Evolutionary conservation across 2,797 vertebrate genomes (phyloP), one percentile per base, ranked within the genome.

Genomic region (Valencia hispanica): DNA sequence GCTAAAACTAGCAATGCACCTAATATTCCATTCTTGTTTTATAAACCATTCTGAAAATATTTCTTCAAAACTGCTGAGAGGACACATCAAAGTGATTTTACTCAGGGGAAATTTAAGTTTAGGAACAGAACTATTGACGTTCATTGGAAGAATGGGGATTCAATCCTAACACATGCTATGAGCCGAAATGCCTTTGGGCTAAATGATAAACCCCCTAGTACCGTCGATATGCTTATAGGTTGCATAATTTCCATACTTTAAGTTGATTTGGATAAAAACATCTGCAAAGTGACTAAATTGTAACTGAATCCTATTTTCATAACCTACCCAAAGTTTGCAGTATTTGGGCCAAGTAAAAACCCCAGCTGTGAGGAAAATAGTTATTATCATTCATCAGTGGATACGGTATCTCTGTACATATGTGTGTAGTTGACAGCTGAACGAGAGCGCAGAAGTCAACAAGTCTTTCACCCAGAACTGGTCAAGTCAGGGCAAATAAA

Each of bases 281-380:
- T 43, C 22, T 15, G 5, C 36, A 43, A 43, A 66, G 43, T 66
- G 5, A 66, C 36, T 41, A 41, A 41, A n/a, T 20, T 66, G 39
- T 66, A 43, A 41, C 36, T 66, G 36, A 66, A 66, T 43, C 36
- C 25, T 66, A 66, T 66, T 66, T 66, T 66, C 63, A 41, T 43
- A 66, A 43, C 63, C 63, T 41, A 66, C 25, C 20, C 11, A 43
- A 66, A 66, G 25, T 43, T 22, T 43, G 22, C 12, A 14, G 22
- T 66, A 36, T 66, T n/a, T 66, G 20, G 2, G 22, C 63, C 22
- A 41, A 66, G 22, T 41, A 22, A 43, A 39, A 66, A 43, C 14
- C 63, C 36, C 63, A 43, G 12, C 25, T 43, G 22, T 66, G 63
- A 66, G 63, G 36, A n/a, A 66, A 66, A 43, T n/a, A 14, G 5